These are phyloP conservation scores for Lydus trimaculatus DNA, from an alignment of 2,888 invertebrate genomes.

Conservation along the genomic window DNA sequence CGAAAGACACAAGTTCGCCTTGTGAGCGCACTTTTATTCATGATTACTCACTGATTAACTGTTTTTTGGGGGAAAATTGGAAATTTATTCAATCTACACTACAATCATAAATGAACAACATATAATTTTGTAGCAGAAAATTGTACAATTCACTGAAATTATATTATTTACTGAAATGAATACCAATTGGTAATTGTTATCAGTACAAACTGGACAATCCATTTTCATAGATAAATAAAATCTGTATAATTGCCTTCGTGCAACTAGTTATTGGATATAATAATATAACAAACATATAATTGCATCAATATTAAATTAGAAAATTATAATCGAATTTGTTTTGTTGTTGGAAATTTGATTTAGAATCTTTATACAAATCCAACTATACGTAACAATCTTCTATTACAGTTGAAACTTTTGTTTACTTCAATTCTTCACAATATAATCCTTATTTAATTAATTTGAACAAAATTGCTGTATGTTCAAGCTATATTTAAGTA, in stretches of 20 bases:
- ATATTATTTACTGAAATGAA: background rate
- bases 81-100: background rate
- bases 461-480: background rate
- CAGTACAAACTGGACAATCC: background rate
- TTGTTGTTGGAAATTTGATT: background rate
- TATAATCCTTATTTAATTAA: background rate
- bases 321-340: background rate
- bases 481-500: background rate
- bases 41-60: no score
- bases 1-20: no score
- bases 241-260: background rate
- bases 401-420: background rate
- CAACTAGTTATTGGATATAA: background rate
- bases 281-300: background rate
- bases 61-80: background rate
- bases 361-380: background rate
- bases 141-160: background rate
- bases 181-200: background rate
- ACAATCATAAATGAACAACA: background rate
- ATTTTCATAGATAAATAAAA: background rate
- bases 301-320: background rate
- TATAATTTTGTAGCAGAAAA: background rate
- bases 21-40: no score
- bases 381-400: background rate
- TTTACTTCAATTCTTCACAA: background rate